Conservation (phyloP, 2,797 vertebrate genomes). For the Neosilurus hyrtlii region DNA sequence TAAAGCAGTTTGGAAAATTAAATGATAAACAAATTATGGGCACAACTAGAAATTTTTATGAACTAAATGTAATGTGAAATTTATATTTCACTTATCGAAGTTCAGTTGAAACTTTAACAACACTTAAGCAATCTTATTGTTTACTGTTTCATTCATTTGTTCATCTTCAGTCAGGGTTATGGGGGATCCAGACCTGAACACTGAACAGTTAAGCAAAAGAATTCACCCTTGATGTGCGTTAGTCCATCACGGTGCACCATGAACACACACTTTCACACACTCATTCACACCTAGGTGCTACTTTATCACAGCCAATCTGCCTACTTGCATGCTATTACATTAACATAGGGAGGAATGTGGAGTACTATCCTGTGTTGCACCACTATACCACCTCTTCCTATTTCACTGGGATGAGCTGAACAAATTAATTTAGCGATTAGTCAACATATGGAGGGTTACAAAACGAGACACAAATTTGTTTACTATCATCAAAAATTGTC, state of each 20-base stretch:
- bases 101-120: background rate
- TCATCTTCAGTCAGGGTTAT: background rate
- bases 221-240: background rate
- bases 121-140: background rate
- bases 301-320: background rate
- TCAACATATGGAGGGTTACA: background rate
- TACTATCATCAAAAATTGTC: background rate
- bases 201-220: background rate
- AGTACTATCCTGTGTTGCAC: background rate
- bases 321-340: background rate
- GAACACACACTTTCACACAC: background rate
- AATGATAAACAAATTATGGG: background rate
- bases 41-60: background rate
- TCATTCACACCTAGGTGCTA: background rate
- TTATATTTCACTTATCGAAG: background rate
- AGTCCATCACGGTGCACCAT: background rate
- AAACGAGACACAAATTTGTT: background rate
- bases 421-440: background rate
- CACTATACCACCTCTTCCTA: background rate
- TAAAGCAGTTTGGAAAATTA: too few species aligned
- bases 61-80: background rate
- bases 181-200: background rate
- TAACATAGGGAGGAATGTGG: background rate
- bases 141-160: background rate
- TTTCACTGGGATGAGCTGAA: background rate